Evolutionary conservation across 2,888 invertebrate genomes (phyloP).

Genomic region (Iphiclides podalirius): DNA sequence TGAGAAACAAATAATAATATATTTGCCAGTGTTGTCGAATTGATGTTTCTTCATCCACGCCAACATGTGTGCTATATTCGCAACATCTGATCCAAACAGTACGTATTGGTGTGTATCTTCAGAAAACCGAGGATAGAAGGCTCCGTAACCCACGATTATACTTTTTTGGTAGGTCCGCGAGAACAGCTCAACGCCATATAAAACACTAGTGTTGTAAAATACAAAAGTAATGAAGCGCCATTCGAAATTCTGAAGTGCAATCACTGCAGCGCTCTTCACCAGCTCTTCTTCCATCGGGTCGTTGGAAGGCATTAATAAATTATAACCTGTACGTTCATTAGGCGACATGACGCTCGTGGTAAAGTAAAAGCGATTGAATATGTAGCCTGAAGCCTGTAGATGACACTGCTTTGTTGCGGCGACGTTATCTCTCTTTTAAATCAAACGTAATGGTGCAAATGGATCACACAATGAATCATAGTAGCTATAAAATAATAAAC

Average conservation of each 20-base stretch:
- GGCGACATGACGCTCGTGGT: slow-evolving; percentile 25
- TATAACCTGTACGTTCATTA: slow-evolving; percentile 19
- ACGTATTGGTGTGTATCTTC: slow-evolving; percentile 46
- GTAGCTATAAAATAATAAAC: slow-evolving; percentile 24
- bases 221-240: slow-evolving; percentile 53
- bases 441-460: slow-evolving; percentile 29
- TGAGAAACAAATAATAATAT: slow-evolving; percentile 55
- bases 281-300: slow-evolving; percentile 33
- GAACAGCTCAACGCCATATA: slow-evolving; percentile 47
- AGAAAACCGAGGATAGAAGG: slow-evolving; percentile 35
- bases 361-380: slow-evolving; percentile 23
- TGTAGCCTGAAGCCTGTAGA: no score
- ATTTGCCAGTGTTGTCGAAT: slow-evolving; percentile 57
- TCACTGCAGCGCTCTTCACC: slow-evolving; percentile 46
- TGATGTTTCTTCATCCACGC: slow-evolving; percentile 40
- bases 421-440: slow-evolving; percentile 25
- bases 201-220: slow-evolving; percentile 48
- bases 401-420: slow-evolving; percentile 23
- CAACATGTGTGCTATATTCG: slow-evolving; percentile 41
- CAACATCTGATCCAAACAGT: slow-evolving; percentile 44
- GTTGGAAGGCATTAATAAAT: slow-evolving; percentile 13
- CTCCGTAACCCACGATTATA: slow-evolving; percentile 42
- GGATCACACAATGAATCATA: slow-evolving; percentile 25
- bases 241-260: slow-evolving; percentile 54
- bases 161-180: slow-evolving; percentile 44